A percentile compares a stretch with the other conserved stretches of the same genome.
These are phyloP conservation scores for Papilio polytes DNA, from an alignment of 1,140 invertebrate genomes.

Conservation along the genomic window DNA sequence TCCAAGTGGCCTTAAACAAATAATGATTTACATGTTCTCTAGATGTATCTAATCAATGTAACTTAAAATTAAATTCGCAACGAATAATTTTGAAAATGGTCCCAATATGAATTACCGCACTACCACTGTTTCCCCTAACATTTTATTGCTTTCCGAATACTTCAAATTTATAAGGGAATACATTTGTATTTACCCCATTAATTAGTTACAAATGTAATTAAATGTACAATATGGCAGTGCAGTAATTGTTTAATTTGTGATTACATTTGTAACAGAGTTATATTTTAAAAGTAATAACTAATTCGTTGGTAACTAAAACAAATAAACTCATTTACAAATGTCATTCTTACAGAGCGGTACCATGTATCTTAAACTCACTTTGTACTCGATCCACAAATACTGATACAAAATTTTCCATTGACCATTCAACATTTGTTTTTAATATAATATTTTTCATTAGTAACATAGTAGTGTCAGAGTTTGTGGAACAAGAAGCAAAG, in stretches of 20 bases:
- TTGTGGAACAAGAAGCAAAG: conserved; percentile 42
- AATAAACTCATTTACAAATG: conserved; percentile 5
- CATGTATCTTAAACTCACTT: conserved; percentile 38
- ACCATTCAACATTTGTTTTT: not conserved
- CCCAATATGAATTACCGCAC: not conserved
- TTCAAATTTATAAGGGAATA: too few relatives aligned
- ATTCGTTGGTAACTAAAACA: not conserved
- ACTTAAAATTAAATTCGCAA: not conserved
- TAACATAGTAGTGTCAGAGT: not conserved
- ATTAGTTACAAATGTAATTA: too few relatives aligned
- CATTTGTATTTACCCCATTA: too few relatives aligned
- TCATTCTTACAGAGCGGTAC: conserved; percentile 26
- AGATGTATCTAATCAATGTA: not conserved
- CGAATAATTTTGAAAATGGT: not conserved
- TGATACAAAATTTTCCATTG: not conserved
- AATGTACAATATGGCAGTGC: not conserved
- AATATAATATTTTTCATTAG: too few relatives aligned
- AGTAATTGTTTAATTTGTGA: not conserved
- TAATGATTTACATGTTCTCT: not conserved
- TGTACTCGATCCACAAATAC: conserved; percentile 35
- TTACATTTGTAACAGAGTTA: conserved; percentile 31
- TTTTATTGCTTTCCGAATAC: not conserved
- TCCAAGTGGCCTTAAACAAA: not conserved
- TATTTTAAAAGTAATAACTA: not conserved
- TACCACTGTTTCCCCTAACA: not conserved